These are phyloP conservation scores for Oligia latruncula DNA, from an alignment of 2,888 invertebrate species.

Conservation along the genomic window DNA sequence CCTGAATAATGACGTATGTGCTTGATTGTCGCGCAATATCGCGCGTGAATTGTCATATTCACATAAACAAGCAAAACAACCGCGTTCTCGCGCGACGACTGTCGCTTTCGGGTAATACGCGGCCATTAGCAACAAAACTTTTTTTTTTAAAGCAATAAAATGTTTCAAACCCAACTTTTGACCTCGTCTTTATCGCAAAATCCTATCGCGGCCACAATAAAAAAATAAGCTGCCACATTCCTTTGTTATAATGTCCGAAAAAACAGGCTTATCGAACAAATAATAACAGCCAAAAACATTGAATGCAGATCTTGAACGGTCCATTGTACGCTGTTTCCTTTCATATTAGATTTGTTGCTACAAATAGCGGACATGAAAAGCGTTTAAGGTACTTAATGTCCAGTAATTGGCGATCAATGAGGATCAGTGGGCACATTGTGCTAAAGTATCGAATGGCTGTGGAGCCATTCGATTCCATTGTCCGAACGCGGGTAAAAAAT, in stretches of 20 bases:
- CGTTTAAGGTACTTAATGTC: slow-evolving; percentile 90
- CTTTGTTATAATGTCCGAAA: slow-evolving; percentile 80
- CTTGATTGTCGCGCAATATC: background rate
- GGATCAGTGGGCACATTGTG: slow-evolving; percentile 90
- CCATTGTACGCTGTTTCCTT: slow-evolving; percentile 83
- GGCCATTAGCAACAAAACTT: background rate
- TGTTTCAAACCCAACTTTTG: slow-evolving; percentile 66
- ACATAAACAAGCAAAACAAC: background rate
- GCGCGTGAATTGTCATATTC: background rate
- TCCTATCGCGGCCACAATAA: slow-evolving; percentile 72
- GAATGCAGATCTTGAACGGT: slow-evolving; percentile 85
- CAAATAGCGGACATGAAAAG: slow-evolving; percentile 88
- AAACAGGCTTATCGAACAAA: slow-evolving; percentile 80
- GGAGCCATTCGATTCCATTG: slow-evolving; percentile 72
- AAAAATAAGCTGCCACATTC: slow-evolving; percentile 73
- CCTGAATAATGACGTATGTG: background rate
- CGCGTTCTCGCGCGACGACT: background rate
- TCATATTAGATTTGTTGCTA: slow-evolving; percentile 88
- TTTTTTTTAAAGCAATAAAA: background rate
- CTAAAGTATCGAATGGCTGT: slow-evolving; percentile 82
- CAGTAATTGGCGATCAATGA: slow-evolving; percentile 90
- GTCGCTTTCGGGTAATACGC: background rate
- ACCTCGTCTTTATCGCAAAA: slow-evolving; percentile 72
- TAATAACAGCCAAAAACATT: slow-evolving; percentile 80
- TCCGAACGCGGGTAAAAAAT: slow-evolving; percentile 80